Percentiles rank a stretch among this genome's conserved stretches.
These are phyloP conservation scores for Melipona beecheii DNA, from an alignment of 2,888 invertebrate genomes.

Conservation along the genomic window DNA sequence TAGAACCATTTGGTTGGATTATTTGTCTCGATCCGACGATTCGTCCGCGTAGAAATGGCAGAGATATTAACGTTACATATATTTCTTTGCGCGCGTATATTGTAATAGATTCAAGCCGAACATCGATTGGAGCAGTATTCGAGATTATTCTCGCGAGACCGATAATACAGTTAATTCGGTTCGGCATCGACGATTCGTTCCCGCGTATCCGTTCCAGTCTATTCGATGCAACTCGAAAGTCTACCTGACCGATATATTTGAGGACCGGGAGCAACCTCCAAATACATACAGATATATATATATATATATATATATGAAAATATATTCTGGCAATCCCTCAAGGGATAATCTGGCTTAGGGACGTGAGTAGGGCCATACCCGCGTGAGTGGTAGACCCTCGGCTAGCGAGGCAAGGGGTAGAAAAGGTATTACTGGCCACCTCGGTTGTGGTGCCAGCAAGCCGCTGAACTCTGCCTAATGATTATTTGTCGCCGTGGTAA, in stretches of 20 bases:
- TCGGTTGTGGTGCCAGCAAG: slow-evolving; percentile 67
- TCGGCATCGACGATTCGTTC: slow-evolving; percentile 30
- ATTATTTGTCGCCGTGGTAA: slow-evolving; percentile 81
- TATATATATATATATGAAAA: slow-evolving; percentile 71
- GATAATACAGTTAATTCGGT: slow-evolving; percentile 46
- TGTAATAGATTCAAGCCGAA: slow-evolving; percentile 22
- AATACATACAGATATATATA: slow-evolving; percentile 62
- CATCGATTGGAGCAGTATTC: slow-evolving; percentile 3
- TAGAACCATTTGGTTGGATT: background rate
- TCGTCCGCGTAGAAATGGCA: background rate
- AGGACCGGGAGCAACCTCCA: slow-evolving; percentile 50
- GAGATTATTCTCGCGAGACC: slow-evolving; percentile 12
- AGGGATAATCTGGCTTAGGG: slow-evolving; percentile 79
- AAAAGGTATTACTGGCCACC: slow-evolving; percentile 72
- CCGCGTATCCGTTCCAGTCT: slow-evolving; percentile 22
- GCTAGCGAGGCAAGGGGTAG: slow-evolving; percentile 59
- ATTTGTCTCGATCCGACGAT: background rate
- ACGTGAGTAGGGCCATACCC: slow-evolving; percentile 66
- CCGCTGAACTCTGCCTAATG: slow-evolving; percentile 80
- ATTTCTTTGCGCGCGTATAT: background rate
- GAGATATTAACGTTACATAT: too few species aligned
- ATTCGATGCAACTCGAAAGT: slow-evolving; percentile 48
- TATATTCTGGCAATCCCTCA: slow-evolving; percentile 78
- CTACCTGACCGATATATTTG: slow-evolving; percentile 68
- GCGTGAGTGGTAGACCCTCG: slow-evolving; percentile 62